Base-by-base conservation (phyloP, 2,888 invertebrate genomes). In the Marasmarcha lunaedactyla region DNA sequence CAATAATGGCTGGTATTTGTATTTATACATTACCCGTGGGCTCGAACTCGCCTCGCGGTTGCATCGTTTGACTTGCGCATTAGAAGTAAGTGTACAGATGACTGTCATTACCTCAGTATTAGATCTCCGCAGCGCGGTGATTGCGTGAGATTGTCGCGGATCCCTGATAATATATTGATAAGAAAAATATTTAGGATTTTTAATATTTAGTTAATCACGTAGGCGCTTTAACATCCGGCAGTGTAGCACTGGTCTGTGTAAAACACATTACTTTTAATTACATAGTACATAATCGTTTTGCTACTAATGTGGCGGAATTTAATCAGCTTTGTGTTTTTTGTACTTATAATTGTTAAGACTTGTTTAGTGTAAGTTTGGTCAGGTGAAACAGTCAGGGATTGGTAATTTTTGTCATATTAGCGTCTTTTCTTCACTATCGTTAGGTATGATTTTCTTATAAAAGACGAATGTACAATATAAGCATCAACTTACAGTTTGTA, bases 381-480 rank as follows among this genome's bases (percentile, higher is more conserved):
- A 38, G 14, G 36, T 20, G 20, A 20, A 9, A 30, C 30, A 7
- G 30, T 30, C 30, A 30, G 30, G 30, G 30, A 11, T 30, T n/a
- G 30, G n/a, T 2, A 4, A 30, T n/a, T 25, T 25, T 25, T 30
- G 30, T 30, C 30, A 30, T n/a, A 30, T n/a, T 2, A 30, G n/a
- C 20, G 20, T 20, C 40, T 39, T 47, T 42, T 41, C 48, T 45
- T 46, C 44, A 42, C 43, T 47, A 42, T 46, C 39, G 39, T 42
- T 39, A 44, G 41, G 41, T 49, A 50, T 47, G 46, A 44, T 50
- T 36, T 52, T 50, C 45, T 45, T 45, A 45, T 48, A 52, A 57
- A 57, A 57, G 56, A 59, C 58, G 49, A 48, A 51, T 59, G 57
- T 61, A 58, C 56, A 51, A 53, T 57, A 39, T 57, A 52, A 51